These are phyloP conservation scores for Gandaritis pyraliata DNA, from an alignment of 2,888 invertebrate genomes.

Conservation along the genomic window DNA sequence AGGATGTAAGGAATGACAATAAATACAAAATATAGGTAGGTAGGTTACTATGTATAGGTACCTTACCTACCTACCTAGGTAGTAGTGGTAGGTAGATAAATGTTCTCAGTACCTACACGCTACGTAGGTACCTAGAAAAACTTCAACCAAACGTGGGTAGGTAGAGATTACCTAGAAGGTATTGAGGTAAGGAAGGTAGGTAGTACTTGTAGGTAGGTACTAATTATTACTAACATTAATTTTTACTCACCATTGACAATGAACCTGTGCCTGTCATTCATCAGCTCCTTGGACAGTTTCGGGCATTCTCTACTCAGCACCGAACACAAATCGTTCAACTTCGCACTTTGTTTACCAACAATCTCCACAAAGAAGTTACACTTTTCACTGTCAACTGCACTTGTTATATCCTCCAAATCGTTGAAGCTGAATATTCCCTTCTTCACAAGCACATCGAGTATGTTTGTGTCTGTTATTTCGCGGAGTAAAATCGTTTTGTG, in stretches of 20 bases:
- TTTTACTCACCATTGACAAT: slow-evolving; percentile 72
- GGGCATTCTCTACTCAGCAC: slow-evolving; percentile 86
- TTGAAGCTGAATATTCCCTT: slow-evolving; percentile 86
- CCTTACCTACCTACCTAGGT: slow-evolving; percentile 7
- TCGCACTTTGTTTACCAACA: slow-evolving; percentile 85
- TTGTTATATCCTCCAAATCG: slow-evolving; percentile 83
- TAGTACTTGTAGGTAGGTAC: background rate
- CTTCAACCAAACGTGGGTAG: too few species aligned
- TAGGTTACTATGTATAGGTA: slow-evolving; percentile 3
- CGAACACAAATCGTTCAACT: slow-evolving; percentile 85
- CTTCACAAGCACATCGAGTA: slow-evolving; percentile 86
- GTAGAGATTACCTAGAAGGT: too few species aligned
- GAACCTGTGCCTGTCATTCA: slow-evolving; percentile 84
- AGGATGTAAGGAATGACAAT: too few species aligned
- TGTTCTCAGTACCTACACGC: too few species aligned
- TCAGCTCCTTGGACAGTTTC: slow-evolving; percentile 85
- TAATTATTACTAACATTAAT: too few species aligned
- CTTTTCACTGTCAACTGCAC: slow-evolving; percentile 79
- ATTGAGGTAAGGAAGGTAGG: too few species aligned
- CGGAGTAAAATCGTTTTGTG: slow-evolving; percentile 86
- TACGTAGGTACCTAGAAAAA: too few species aligned
- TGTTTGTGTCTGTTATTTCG: slow-evolving; percentile 86
- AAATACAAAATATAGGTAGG: too few species aligned
- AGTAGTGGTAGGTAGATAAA: background rate
- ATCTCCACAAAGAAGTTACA: slow-evolving; percentile 85